Conservation (phyloP, 2,113 vertebrate genomes). For the Pseudopipra pipra region DNA sequence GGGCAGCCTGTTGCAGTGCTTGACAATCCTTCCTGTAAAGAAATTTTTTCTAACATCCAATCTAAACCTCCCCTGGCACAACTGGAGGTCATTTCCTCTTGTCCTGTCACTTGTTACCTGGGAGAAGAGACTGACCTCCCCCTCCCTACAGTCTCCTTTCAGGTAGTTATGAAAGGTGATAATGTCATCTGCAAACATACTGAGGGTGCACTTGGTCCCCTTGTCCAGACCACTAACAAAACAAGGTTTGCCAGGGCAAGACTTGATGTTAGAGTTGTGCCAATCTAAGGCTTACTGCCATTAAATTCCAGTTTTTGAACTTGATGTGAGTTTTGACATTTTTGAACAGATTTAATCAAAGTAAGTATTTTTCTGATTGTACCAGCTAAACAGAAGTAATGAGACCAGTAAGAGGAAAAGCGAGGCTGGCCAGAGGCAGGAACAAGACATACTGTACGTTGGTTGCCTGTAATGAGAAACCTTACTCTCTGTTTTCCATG, state of each 20-base stretch:
- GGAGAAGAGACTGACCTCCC: neutral
- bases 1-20: neutral
- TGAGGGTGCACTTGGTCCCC: neutral
- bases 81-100: neutral
- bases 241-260: neutral
- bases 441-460: neutral
- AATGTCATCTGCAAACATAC: neutral
- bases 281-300: neutral
- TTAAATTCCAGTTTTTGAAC: neutral
- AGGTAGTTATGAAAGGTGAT: neutral
- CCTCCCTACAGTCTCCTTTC: neutral
- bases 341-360: neutral
- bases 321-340: neutral
- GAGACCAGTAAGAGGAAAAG: neutral
- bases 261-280: neutral
- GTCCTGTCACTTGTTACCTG: neutral
- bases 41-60: neutral
- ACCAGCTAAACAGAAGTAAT: neutral
- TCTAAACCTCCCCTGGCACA: neutral
- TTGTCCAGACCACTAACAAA: neutral
- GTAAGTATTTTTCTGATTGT: neutral
- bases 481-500: neutral
- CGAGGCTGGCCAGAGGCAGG: neutral
- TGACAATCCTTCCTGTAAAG: neutral
- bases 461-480: neutral